Evolutionary conservation across 1,140 invertebrate species (phyloP).

Genomic region (Magallana angulata): DNA sequence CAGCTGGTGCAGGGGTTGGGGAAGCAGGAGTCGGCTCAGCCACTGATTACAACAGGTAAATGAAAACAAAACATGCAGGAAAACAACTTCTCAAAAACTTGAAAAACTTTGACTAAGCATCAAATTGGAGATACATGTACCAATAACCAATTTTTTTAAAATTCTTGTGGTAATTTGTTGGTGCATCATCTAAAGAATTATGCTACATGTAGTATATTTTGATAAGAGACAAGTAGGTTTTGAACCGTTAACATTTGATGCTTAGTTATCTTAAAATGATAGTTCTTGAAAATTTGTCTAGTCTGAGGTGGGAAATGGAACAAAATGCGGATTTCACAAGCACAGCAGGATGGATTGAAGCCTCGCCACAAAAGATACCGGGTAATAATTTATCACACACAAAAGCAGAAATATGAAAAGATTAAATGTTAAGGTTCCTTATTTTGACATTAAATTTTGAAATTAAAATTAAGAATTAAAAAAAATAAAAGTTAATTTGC

Average conservation of each 20-base stretch:
- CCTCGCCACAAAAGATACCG: neutral
- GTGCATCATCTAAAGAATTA: neutral
- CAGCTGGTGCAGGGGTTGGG: neutral
- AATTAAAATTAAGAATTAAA: no score
- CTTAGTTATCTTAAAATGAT: no score
- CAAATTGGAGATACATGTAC: neutral
- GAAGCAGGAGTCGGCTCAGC: neutral
- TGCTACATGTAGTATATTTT: neutral
- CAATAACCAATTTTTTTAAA: no score
- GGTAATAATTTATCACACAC: no score
- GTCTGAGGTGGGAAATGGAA: neutral
- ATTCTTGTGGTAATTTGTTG: no score
- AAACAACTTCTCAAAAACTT: neutral
- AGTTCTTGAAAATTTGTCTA: no score
- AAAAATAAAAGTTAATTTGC: no score
- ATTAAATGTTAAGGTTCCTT: no score
- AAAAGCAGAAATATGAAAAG: no score
- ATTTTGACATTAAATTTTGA: no score
- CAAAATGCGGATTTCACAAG: conserved; percentile 25
- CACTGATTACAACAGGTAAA: conserved; percentile 6
- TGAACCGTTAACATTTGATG: neutral
- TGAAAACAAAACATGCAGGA: conserved; percentile 25
- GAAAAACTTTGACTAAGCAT: neutral
- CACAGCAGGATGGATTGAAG: conserved; percentile 23
- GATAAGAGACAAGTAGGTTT: neutral